Percentiles rank a stretch among this genome's conserved stretches.
phyloP scores from a whole-genome alignment of 2,113 vertebrate genomes.

The Cinclus cinclus region DNA sequence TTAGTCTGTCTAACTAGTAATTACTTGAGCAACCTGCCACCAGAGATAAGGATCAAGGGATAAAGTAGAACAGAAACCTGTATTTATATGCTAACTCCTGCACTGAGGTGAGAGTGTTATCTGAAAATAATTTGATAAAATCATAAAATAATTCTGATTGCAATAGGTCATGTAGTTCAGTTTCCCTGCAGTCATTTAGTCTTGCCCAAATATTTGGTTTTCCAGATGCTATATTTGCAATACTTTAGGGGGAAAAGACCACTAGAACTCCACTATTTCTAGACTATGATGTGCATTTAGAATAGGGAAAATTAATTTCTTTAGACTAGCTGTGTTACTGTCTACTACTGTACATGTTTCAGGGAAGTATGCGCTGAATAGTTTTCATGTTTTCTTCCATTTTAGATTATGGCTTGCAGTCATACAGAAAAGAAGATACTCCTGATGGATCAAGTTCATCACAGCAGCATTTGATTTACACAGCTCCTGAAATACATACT shows the following conservation, averaged over 20 bases:
- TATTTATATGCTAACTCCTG: not conserved
- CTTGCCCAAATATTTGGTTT: not conserved
- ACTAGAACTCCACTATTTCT: not conserved
- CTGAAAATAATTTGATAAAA: not conserved
- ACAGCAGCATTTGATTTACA: conserved; percentile 76
- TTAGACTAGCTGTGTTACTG: not conserved
- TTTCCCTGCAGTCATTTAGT: not conserved
- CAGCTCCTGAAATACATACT: conserved; percentile 77
- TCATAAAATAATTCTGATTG: not conserved
- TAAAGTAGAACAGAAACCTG: not conserved
- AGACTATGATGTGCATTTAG: not conserved
- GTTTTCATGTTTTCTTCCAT: not conserved
- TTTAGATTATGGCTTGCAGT: conserved; percentile 81
- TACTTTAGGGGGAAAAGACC: not conserved
- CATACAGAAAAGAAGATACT: conserved; percentile 75
- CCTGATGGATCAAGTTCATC: conserved; percentile 63
- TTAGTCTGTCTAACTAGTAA: not conserved
- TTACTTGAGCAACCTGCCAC: not conserved
- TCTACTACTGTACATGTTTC: not conserved
- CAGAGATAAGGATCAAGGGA: not conserved
- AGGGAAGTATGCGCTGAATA: not conserved
- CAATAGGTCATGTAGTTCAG: not conserved
- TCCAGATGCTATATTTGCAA: not conserved
- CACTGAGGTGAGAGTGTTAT: not conserved
- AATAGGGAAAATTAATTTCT: not conserved